Evolutionary conservation across 2,888 invertebrate genomes (phyloP).

Genomic region (Sphaerophoria rueppellii): DNA sequence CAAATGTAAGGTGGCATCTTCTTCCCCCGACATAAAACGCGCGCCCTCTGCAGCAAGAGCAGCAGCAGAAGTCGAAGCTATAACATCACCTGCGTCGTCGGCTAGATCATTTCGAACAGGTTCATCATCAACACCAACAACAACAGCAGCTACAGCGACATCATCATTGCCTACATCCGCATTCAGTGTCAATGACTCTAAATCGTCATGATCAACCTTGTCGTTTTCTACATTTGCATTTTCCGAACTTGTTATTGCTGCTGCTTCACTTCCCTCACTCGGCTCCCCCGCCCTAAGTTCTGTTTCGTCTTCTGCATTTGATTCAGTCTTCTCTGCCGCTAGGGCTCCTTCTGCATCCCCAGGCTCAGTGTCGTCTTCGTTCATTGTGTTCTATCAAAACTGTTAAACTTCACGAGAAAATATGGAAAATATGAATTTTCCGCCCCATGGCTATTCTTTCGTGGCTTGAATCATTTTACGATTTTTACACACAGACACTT

Average conservation of each 20-base stretch:
- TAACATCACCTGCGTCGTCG: constrained; percentile 34
- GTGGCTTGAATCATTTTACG: constrained; percentile 21
- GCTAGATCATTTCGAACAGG: constrained; percentile 61
- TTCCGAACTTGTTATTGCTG: constrained; percentile 37
- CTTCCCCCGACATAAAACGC: constrained; percentile 12
- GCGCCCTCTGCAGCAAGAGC: constrained; percentile 7
- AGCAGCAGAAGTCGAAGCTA: constrained; percentile 2
- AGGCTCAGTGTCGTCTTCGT: constrained; percentile 61
- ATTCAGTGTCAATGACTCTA: constrained; percentile 73
- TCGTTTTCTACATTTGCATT: constrained; percentile 42
- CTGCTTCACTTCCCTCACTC: constrained; percentile 2
- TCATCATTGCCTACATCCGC: constrained; percentile 69
- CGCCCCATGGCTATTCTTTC: constrained; percentile 54
- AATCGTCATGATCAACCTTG: constrained; percentile 67
- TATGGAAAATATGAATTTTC: constrained; percentile 18
- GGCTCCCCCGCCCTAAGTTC: neutral
- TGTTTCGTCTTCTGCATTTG: neutral
- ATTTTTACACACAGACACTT: neutral
- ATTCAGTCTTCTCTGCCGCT: constrained; percentile 48
- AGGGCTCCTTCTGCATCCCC: constrained; percentile 18
- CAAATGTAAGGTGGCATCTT: constrained; percentile 40
- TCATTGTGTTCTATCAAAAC: constrained; percentile 37
- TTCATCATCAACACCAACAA: constrained; percentile 67
- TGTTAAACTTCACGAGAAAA: constrained; percentile 36
- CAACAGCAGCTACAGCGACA: constrained; percentile 66